Evolutionary conservation across 1,140 invertebrate species (phyloP).

Genomic region (Paramacrobiotus metropolitanus): DNA sequence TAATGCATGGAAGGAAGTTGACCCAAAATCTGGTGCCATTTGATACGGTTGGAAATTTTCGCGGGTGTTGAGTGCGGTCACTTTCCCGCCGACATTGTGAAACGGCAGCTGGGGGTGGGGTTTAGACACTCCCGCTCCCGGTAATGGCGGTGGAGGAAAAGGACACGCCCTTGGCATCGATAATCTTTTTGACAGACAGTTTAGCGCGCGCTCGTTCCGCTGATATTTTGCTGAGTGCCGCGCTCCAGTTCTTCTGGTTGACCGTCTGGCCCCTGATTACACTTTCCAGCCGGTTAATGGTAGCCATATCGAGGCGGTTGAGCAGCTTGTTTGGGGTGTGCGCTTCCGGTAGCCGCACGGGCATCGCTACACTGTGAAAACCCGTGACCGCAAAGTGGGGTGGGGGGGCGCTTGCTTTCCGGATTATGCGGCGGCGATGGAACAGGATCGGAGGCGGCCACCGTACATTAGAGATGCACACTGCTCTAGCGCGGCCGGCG

Average conservation of each 20-base stretch:
- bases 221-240: background rate
- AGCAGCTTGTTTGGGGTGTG: background rate
- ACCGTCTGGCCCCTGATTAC: background rate
- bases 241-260: background rate
- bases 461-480: slow-evolving; percentile 80
- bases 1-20: background rate
- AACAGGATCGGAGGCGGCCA: slow-evolving; percentile 70
- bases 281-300: background rate
- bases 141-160: slow-evolving; percentile 7
- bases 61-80: slow-evolving; percentile 11
- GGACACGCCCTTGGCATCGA: slow-evolving; percentile 8
- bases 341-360: background rate
- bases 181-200: background rate
- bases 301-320: background rate
- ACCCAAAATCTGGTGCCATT: background rate
- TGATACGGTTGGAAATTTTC: slow-evolving; percentile 10
- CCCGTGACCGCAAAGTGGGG: slow-evolving; percentile 18
- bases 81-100: slow-evolving; percentile 9
- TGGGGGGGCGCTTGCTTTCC: slow-evolving; percentile 14
- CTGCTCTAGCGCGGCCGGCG: slow-evolving; percentile 74
- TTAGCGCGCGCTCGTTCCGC: background rate
- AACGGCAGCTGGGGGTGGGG: slow-evolving; percentile 9
- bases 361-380: background rate
- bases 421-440: slow-evolving; percentile 6
- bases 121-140: background rate